Conservation (phyloP, 2,888 invertebrate species). For the Ochropleura leucogaster region DNA sequence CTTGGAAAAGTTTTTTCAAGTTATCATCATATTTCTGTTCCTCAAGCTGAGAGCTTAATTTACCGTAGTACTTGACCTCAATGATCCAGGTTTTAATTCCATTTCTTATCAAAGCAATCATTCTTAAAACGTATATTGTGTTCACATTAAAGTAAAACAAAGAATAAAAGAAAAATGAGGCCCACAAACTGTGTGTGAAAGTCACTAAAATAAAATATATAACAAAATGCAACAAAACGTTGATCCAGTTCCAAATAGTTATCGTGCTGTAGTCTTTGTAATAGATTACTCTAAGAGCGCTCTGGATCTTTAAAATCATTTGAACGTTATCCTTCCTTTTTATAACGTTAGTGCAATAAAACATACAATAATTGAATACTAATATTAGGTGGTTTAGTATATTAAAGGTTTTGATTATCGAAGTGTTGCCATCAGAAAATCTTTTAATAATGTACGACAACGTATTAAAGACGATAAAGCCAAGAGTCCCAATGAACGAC, state of each 20-base stretch:
- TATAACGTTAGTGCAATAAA: conserved; percentile 1
- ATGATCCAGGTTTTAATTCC: conserved; percentile 10
- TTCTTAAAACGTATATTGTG: conserved; percentile 2
- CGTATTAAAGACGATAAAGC: conserved; percentile 1
- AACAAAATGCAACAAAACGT: neutral
- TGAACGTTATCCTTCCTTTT: conserved; percentile 13
- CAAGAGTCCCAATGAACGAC: conserved; percentile 8
- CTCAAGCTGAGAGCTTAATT: neutral
- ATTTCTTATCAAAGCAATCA: conserved; percentile 13
- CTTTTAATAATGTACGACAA: neutral
- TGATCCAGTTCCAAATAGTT: neutral
- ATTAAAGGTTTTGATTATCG: neutral
- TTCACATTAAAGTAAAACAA: conserved; percentile 14
- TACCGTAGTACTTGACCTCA: conserved; percentile 1
- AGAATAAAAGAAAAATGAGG: conserved; percentile 8
- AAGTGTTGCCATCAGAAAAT: neutral
- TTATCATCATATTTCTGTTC: neutral
- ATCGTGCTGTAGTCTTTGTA: neutral
- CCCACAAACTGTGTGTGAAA: neutral
- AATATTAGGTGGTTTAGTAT: neutral
- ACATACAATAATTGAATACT: neutral
- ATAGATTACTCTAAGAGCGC: conserved; percentile 6
- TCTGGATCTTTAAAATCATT: conserved; percentile 29
- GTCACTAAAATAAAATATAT: neutral
- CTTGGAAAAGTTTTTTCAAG: neutral